These are phyloP conservation scores for Hydractinia symbiolongicarpus DNA, from an alignment of 30 jellyfish, hydroid and myxozoan species.

Conservation along the genomic window DNA sequence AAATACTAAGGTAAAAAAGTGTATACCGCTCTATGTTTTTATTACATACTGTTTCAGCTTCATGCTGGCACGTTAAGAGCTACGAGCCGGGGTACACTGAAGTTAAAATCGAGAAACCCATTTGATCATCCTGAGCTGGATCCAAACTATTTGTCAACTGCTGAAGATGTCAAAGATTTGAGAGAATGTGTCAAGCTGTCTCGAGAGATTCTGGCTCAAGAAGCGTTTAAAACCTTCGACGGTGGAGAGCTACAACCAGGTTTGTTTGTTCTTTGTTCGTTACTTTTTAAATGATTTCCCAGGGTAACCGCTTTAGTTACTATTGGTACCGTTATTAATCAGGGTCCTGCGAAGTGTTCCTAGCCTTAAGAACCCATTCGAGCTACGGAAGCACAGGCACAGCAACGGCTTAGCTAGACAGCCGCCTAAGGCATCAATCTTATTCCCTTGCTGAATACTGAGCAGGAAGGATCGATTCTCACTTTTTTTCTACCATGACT, in stretches of 20 bases:
- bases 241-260: constrained; percentile 91
- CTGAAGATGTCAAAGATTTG: constrained; percentile 73
- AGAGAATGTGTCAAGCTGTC: constrained; percentile 66
- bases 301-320: too few species aligned
- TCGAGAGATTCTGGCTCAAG: constrained; percentile 72
- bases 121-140: constrained; percentile 61
- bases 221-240: constrained; percentile 66
- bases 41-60: constrained; percentile 35
- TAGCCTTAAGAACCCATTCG: too few species aligned
- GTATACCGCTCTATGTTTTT: neutral
- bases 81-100: constrained; percentile 71
- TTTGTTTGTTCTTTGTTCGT: neutral
- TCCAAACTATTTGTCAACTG: constrained; percentile 72
- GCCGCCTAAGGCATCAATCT: too few species aligned
- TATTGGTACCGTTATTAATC: too few species aligned
- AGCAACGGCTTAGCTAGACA: too few species aligned
- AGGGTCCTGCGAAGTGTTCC: too few species aligned
- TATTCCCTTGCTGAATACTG: too few species aligned
- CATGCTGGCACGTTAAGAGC: constrained; percentile 89
- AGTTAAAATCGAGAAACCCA: constrained; percentile 47
- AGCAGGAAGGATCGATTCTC: too few species aligned
- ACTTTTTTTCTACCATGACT: neutral
- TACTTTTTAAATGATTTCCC: neutral
- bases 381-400: neutral
- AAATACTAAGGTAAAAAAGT: neutral